Conservation (phyloP, 2,888 invertebrate genomes). For the Ophion costatus region DNA sequence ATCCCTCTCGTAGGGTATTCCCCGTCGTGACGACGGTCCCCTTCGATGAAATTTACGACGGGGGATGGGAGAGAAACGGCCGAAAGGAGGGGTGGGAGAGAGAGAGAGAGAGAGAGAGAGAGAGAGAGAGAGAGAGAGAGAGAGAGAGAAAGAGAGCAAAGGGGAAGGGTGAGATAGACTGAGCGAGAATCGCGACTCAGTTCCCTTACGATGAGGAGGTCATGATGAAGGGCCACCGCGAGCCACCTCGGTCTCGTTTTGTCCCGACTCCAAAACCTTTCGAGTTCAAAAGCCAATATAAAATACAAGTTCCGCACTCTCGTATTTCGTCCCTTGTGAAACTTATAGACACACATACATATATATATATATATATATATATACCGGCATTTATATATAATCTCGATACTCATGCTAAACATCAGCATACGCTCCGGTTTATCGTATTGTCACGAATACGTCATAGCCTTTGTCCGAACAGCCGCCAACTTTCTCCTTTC, state of each 20-base stretch:
- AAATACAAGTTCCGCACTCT: slow-evolving; percentile 4
- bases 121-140: slow-evolving; percentile 7
- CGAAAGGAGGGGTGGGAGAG: background rate
- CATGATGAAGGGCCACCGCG: slow-evolving; percentile 49
- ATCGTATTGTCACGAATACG: slow-evolving; percentile 55
- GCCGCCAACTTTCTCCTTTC: slow-evolving; percentile 43
- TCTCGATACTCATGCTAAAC: slow-evolving; percentile 30
- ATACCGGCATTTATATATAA: background rate
- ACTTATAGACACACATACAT: background rate
- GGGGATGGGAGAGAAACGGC: background rate
- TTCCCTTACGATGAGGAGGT: slow-evolving; percentile 41
- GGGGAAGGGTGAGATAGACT: background rate
- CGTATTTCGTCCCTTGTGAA: slow-evolving; percentile 3
- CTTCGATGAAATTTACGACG: slow-evolving; percentile 24
- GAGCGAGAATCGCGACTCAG: slow-evolving; percentile 38
- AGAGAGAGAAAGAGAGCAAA: background rate
- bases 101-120: slow-evolving; percentile 6
- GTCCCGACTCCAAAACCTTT: slow-evolving; percentile 39
- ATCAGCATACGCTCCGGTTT: slow-evolving; percentile 46
- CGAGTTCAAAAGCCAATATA: slow-evolving; percentile 39
- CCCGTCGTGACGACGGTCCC: slow-evolving; percentile 57
- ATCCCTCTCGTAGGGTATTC: slow-evolving; percentile 33
- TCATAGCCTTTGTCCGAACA: slow-evolving; percentile 40
- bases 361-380: background rate
- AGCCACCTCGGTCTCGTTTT: slow-evolving; percentile 31